Conservation (phyloP, 1,140 invertebrate species). For the Adelges cooleyi region DNA sequence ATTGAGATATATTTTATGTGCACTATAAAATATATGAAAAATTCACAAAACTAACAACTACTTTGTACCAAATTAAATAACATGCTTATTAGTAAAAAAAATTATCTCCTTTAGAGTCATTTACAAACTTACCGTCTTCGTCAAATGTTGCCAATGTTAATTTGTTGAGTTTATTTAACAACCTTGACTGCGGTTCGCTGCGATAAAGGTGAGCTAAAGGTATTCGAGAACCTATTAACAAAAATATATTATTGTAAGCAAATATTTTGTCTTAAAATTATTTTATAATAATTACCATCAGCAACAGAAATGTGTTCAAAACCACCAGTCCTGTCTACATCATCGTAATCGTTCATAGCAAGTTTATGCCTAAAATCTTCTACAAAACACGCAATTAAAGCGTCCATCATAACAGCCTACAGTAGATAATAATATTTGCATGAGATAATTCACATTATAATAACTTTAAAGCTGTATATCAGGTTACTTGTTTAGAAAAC, state of each 20-base stretch:
- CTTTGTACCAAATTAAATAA: too few relatives aligned
- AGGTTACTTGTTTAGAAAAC: conserved; percentile 63
- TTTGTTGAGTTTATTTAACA: conserved; percentile 76
- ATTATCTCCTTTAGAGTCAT: too few relatives aligned
- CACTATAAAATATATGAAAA: too few relatives aligned
- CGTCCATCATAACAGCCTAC: conserved; percentile 79
- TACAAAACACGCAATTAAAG: conserved; percentile 74
- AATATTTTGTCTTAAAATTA: background rate
- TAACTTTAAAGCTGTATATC: background rate
- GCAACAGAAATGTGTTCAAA: conserved; percentile 38
- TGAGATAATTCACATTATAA: background rate
- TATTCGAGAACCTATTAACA: conserved; percentile 33
- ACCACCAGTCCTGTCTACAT: conserved; percentile 33
- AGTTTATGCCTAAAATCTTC: conserved; percentile 49
- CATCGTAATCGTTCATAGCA: conserved; percentile 16
- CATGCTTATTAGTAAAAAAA: too few relatives aligned
- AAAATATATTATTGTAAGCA: background rate
- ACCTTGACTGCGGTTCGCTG: conserved; percentile 39
- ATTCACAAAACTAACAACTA: too few relatives aligned
- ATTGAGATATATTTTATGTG: too few relatives aligned
- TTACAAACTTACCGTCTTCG: conserved; percentile 60
- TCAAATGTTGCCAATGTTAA: conserved; percentile 80
- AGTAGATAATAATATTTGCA: conserved; percentile 13
- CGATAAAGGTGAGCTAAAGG: conserved; percentile 35
- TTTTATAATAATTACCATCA: conserved; percentile 36